These are phyloP conservation scores for Allacma fusca DNA, from an alignment of 2,888 invertebrate genomes.

Conservation along the genomic window DNA sequence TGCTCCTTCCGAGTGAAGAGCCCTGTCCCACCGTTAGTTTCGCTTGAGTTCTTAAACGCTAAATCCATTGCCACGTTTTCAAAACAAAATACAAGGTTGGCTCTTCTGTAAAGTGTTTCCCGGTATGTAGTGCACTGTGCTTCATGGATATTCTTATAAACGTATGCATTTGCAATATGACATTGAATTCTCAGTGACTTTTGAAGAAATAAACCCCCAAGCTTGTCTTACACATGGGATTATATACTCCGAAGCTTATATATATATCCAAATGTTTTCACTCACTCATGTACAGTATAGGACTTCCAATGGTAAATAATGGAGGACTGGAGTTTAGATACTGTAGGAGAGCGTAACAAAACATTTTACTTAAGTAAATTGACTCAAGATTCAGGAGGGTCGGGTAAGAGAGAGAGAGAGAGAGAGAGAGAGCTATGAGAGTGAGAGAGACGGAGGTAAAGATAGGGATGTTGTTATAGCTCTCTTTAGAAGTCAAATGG, in stretches of 20 bases:
- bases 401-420: neutral
- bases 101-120: neutral
- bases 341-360: slow-evolving; percentile 4
- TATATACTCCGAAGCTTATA: too few species aligned
- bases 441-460: neutral
- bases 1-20: neutral
- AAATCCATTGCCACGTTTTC: neutral
- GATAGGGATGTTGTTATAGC: neutral
- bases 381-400: neutral
- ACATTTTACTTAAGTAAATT: slow-evolving; percentile 29
- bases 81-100: neutral
- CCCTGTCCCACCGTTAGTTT: neutral
- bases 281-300: too few species aligned
- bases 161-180: too few species aligned
- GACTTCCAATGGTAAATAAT: too few species aligned
- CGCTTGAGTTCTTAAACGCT: neutral
- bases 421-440: neutral
- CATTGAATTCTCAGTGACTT: too few species aligned
- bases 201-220: too few species aligned
- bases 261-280: too few species aligned
- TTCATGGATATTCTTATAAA: too few species aligned
- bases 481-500: neutral
- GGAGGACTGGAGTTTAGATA: too few species aligned
- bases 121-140: slow-evolving; percentile 5
- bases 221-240: too few species aligned